Evolutionary conservation across 2,888 invertebrate species (phyloP).

Genomic region (Plebejus melissa): DNA sequence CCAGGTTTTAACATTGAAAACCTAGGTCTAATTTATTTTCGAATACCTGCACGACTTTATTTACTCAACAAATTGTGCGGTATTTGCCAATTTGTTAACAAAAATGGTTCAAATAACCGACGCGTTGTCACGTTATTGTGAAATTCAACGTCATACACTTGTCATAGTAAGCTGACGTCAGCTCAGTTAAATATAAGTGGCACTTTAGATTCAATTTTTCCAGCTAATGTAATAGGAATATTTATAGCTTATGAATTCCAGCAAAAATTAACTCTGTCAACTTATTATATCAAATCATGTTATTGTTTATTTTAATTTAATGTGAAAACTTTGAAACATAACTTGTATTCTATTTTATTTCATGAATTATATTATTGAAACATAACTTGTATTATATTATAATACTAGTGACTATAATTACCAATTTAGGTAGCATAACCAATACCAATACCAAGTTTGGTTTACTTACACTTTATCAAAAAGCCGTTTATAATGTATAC

Average conservation of each 20-base stretch:
- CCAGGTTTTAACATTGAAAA: too few species aligned
- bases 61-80: not conserved
- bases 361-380: too few species aligned
- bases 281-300: too few species aligned
- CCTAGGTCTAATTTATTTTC: too few species aligned
- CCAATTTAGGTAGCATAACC: too few species aligned
- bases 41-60: too few species aligned
- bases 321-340: not conserved
- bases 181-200: not conserved
- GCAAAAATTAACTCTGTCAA: too few species aligned
- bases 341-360: not conserved
- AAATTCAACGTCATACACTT: conserved; percentile 16
- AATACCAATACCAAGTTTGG: too few species aligned
- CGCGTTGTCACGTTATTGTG: not conserved
- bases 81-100: not conserved
- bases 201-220: not conserved
- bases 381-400: not conserved
- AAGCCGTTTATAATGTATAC: too few species aligned
- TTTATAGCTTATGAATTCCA: not conserved
- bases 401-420: too few species aligned
- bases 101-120: not conserved
- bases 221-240: not conserved
- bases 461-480: too few species aligned
- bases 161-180: not conserved
- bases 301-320: too few species aligned